Evolutionary conservation across 1,140 invertebrate genomes (phyloP).

Genomic region (Zaprionus camerounensis): DNA sequence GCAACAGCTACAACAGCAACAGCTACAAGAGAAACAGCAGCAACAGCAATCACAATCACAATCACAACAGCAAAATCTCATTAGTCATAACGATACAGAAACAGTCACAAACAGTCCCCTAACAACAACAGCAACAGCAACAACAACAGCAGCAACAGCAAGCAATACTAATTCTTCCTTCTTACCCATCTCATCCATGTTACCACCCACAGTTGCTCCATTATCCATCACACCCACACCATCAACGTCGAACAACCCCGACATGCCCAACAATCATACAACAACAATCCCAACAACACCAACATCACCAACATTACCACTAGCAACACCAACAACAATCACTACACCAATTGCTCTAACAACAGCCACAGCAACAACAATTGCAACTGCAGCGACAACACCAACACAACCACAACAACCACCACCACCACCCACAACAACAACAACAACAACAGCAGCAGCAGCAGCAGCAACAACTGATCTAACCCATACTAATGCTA

Average conservation of each 20-base stretch:
- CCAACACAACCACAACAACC: conserved; percentile 32
- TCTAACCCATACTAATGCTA: conserved; percentile 81
- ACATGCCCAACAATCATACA: conserved; percentile 42
- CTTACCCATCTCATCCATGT: conserved; percentile 76
- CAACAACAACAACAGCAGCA: conserved; percentile 22
- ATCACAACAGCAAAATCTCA: conserved; percentile 4
- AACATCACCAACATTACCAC: conserved; percentile 39
- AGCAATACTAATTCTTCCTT: conserved; percentile 72
- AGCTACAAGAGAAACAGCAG: conserved; percentile 30
- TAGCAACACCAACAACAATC: conserved; percentile 45
- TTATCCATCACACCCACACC: conserved; percentile 64
- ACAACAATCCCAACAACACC: conserved; percentile 46
- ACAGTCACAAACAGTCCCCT: neutral
- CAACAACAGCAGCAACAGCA: conserved; percentile 11
- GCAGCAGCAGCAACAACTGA: conserved; percentile 49
- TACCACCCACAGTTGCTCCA: conserved; percentile 76
- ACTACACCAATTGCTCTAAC: conserved; percentile 34
- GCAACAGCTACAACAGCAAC: conserved; percentile 43
- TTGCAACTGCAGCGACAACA: conserved; percentile 34
- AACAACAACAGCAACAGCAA: neutral
- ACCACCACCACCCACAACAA: conserved; percentile 38
- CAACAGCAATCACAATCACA: conserved; percentile 6
- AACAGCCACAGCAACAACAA: conserved; percentile 45
- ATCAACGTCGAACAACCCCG: conserved; percentile 38
- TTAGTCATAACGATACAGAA: too few relatives aligned